Conservation (phyloP, 2,797 vertebrate genomes). For the Leptatherina wallacei region DNA sequence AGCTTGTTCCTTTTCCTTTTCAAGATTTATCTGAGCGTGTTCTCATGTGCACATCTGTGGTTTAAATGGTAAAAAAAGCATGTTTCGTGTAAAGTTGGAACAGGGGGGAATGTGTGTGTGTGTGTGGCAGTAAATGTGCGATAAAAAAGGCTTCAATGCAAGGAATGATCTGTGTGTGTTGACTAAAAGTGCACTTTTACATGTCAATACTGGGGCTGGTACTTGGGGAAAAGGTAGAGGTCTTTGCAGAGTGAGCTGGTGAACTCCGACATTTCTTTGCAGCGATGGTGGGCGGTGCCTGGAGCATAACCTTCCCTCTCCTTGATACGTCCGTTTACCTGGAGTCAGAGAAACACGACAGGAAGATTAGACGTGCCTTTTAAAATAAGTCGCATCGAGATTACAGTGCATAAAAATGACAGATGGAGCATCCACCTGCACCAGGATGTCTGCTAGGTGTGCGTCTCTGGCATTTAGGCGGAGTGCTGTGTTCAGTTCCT, state of each 20-base stretch:
- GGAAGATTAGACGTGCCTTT: background rate
- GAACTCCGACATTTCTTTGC: slow-evolving; percentile 99
- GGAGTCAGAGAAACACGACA: background rate
- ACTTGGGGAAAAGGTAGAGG: slow-evolving; percentile 95
- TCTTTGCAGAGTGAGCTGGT: slow-evolving; percentile 94
- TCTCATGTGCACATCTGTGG: slow-evolving; percentile 1
- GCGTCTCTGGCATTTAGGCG: slow-evolving; percentile 87
- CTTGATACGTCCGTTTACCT: slow-evolving; percentile 95
- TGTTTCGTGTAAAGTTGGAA: slow-evolving; percentile 32
- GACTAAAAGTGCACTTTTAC: slow-evolving; percentile 23
- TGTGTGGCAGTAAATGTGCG: slow-evolving; percentile 51
- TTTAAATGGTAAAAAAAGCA: slow-evolving; percentile 36
- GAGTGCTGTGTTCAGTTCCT: slow-evolving; percentile 89
- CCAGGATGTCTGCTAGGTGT: slow-evolving; percentile 94
- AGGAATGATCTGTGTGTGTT: slow-evolving; percentile 54
- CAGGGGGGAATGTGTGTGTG: slow-evolving; percentile 8
- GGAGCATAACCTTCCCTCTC: slow-evolving; percentile 94
- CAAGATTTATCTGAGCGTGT: slow-evolving; percentile 8
- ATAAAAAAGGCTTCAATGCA: slow-evolving; percentile 26
- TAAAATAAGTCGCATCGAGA: background rate
- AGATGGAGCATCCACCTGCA: slow-evolving; percentile 83
- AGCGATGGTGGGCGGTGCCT: slow-evolving; percentile 93
- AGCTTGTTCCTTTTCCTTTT: slow-evolving; percentile 26
- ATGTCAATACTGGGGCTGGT: slow-evolving; percentile 75
- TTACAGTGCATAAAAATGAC: background rate